phyloP scores from a whole-genome alignment of 2,888 invertebrate species.

The Hofmannophila pseudospretella region DNA sequence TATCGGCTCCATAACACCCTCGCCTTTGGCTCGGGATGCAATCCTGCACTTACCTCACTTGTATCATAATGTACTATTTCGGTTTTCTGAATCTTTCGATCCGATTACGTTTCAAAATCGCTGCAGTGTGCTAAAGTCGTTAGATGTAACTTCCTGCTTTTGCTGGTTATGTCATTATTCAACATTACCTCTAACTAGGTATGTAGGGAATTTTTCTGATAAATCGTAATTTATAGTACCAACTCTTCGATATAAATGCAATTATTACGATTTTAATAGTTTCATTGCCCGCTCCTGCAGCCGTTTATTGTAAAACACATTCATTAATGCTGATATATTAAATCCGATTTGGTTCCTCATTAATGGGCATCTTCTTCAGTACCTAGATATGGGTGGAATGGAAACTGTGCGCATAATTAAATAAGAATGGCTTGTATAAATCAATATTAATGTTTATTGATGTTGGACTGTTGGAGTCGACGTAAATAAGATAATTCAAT shows the following conservation, averaged over 20 bases:
- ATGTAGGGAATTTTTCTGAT: no score
- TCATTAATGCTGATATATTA: conserved; percentile 6
- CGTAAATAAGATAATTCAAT: conserved; percentile 35
- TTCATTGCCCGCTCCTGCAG: conserved; percentile 30
- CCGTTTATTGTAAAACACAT: conserved; percentile 23
- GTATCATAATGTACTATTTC: no score
- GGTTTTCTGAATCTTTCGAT: no score
- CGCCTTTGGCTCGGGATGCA: no score
- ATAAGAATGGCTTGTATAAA: conserved; percentile 42
- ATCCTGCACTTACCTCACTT: no score
- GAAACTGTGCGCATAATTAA: conserved; percentile 36
- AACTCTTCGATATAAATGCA: conserved; percentile 28
- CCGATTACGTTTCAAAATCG: no score
- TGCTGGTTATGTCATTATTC: no score
- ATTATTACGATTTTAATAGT: conserved; percentile 27
- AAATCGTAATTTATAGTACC: no score
- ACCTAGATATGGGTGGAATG: conserved; percentile 16
- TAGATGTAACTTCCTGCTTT: no score
- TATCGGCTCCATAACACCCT: no score
- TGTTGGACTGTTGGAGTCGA: conserved; percentile 16
- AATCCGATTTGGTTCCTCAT: not conserved
- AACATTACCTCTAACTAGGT: no score
- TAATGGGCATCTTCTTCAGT: not conserved
- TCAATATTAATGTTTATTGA: conserved; percentile 32
- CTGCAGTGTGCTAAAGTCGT: no score